Base-by-base conservation (phyloP, 2,888 invertebrate species). In the Pharmacophagus antenor region DNA sequence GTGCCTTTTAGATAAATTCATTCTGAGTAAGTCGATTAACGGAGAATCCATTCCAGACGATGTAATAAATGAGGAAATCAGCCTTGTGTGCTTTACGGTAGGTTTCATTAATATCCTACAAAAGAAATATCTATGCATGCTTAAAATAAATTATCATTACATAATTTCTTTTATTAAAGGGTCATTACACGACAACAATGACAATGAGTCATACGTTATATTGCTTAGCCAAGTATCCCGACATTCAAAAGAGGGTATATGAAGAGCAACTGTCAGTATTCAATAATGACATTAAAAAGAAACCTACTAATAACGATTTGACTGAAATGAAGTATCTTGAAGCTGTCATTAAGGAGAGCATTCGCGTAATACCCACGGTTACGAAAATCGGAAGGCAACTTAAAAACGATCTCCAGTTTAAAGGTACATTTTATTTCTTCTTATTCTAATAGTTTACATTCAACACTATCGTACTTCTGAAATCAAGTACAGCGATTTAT, bases 281-380 rank as follows among this genome's bases (percentile, higher is more conserved):
- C 31, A 66, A 69, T 12, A 61, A 67, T 1, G 67, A 76, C 41
- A 63, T 70, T 1, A 44, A 56, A 8, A 70, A 65, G 49, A 69
- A 63, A 49, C 68, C 73, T 3, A 73, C 70, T 6, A 67, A 63
- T 48, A 62, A 70, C 21, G 72, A 77, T 31, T 60, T 77, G 25
- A 69, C 63, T 22, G 65, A 76, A 58, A 77, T 77, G 76, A 76
- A 76, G 57, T 77, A 76, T 58, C 68, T 77, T 0, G 76, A 77
- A 59, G 73, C 72, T 2, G 71, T 72, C 15, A 73, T 76, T 20
- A 77, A 77, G 56, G 77, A 77, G 58, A 72, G 70, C 47, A 70
- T 76, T 23, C 64, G 77, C 1, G 62, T 69, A 18, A 69, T 76
- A 52, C 76, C 75, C 6, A 74, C 75, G 2, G 68, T 76, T 6